phyloP scores from a whole-genome alignment of 1,140 invertebrate species.

The Conus ventricosus region DNA sequence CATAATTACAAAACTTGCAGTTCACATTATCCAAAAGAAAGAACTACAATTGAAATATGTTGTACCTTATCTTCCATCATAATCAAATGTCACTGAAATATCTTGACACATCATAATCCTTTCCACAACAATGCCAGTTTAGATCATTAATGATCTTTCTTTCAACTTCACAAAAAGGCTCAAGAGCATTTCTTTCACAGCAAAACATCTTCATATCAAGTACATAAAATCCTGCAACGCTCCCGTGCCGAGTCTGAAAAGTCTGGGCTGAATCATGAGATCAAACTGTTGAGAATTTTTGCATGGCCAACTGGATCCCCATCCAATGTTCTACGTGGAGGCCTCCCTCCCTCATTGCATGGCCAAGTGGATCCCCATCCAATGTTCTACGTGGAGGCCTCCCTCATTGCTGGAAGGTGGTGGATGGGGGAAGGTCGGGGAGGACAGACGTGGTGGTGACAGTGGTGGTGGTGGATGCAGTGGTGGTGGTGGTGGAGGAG shows the following conservation, averaged over 20 bases:
- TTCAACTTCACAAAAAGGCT: background rate
- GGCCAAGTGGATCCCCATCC: background rate
- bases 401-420: background rate
- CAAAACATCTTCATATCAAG: background rate
- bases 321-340: background rate
- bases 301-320: background rate
- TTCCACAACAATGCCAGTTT: too few relatives aligned
- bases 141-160: background rate
- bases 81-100: too few relatives aligned
- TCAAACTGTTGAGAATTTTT: background rate
- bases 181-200: background rate
- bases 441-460: background rate
- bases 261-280: too few relatives aligned
- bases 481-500: constrained; percentile 2
- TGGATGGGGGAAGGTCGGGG: background rate
- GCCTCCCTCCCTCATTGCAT: too few relatives aligned
- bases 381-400: background rate
- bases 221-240: background rate
- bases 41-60: too few relatives aligned
- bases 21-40: too few relatives aligned
- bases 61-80: too few relatives aligned
- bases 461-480: background rate
- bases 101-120: too few relatives aligned
- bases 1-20: too few relatives aligned
- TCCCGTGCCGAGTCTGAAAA: background rate